phyloP scores from a whole-genome alignment of 2,113 vertebrate genomes.

The Choloepus hoffmanni region DNA sequence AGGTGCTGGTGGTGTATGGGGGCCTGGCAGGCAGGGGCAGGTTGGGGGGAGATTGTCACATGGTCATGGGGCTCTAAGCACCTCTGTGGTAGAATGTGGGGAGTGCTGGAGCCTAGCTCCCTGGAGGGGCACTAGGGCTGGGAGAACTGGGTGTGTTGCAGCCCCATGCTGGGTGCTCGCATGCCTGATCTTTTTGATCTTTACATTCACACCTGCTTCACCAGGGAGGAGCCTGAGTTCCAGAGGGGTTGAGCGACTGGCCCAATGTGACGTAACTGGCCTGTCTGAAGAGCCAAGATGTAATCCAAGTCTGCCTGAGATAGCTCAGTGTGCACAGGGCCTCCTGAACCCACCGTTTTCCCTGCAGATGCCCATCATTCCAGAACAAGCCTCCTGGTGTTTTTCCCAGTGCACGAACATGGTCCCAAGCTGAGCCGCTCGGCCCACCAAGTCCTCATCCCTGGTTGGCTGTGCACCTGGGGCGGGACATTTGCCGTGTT shows the following conservation, averaged over 20 bases:
- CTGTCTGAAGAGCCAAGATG: background rate
- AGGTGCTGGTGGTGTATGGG: background rate
- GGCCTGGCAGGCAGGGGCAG: background rate
- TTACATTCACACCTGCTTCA: background rate
- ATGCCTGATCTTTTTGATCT: background rate
- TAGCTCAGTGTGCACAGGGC: background rate
- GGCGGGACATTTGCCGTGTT: background rate
- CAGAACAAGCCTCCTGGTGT: accelerated
- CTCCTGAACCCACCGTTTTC: too few relatives aligned
- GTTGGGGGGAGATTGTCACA: accelerated
- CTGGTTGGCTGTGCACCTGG: background rate
- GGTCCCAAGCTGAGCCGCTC: background rate
- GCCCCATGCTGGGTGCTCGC: accelerated
- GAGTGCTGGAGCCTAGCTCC: too few relatives aligned
- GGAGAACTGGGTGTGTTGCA: background rate
- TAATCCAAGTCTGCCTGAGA: background rate
- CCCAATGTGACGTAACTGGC: too few relatives aligned
- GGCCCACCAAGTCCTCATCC: too few relatives aligned
- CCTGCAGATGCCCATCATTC: background rate
- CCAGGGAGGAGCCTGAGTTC: background rate
- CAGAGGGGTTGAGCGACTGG: background rate
- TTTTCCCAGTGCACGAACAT: accelerated
- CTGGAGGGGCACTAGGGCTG: background rate
- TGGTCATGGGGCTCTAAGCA: background rate
- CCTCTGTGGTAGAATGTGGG: background rate